phyloP scores from a whole-genome alignment of 1,140 invertebrate species.

The Drosophila pseudoananassae region DNA sequence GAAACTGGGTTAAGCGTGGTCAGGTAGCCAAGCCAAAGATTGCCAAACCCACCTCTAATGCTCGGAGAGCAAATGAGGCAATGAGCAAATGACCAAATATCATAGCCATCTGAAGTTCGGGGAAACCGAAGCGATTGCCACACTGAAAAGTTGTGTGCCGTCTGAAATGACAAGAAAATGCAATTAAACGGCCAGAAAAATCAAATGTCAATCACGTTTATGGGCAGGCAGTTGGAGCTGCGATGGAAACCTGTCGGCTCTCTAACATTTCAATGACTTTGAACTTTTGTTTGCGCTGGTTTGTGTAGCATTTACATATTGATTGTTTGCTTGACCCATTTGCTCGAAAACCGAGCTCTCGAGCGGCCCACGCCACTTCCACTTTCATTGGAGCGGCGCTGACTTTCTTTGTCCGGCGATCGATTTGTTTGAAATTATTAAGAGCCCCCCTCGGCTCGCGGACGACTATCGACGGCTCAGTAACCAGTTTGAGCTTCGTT shows the following conservation, averaged over 20 bases:
- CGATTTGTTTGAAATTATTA: conserved; percentile 7
- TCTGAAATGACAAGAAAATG: conserved; percentile 62
- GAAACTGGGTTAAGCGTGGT: conserved; percentile 72
- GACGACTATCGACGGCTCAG: not conserved
- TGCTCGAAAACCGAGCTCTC: conserved; percentile 33
- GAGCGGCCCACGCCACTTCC: conserved; percentile 75
- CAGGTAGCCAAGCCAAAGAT: conserved; percentile 23
- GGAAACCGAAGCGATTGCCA: conserved; percentile 38
- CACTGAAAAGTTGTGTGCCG: conserved; percentile 11
- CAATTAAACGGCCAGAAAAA: conserved; percentile 66
- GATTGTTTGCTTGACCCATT: conserved; percentile 76
- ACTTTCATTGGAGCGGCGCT: conserved; percentile 57
- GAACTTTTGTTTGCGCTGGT: conserved; percentile 53
- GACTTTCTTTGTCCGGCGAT: conserved; percentile 65
- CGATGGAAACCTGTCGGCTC: conserved; percentile 64
- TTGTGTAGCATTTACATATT: conserved; percentile 63
- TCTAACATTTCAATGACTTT: conserved; percentile 78
- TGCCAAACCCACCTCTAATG: conserved; percentile 8
- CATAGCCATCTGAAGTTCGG: conserved; percentile 8
- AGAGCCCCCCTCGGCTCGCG: not conserved
- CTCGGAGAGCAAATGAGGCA: conserved; percentile 14
- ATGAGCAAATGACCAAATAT: conserved; percentile 4
- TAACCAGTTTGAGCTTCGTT: conserved; percentile 69
- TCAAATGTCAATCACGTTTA: conserved; percentile 70
- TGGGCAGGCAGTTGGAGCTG: not conserved